Conservation (phyloP, 2,888 invertebrate species). For the Tortrix viridana region DNA sequence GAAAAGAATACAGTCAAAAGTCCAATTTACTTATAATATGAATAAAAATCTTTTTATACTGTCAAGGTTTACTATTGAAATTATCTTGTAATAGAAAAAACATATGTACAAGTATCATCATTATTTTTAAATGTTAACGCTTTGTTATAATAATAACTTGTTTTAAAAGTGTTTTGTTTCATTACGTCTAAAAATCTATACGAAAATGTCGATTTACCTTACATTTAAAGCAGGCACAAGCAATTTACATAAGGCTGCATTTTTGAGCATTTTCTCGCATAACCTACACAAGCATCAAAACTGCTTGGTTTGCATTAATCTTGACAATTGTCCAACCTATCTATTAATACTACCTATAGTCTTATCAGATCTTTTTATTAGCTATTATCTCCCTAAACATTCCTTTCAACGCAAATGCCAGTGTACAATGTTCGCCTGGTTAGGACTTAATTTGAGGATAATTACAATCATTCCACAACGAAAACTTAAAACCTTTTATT, state of each 20-base stretch:
- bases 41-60: background rate
- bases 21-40: background rate
- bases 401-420: too few species aligned
- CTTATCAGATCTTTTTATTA: too few species aligned
- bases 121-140: background rate
- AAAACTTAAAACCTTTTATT: too few species aligned
- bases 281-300: conserved; percentile 22
- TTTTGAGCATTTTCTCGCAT: conserved; percentile 56
- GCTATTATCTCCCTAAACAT: too few species aligned
- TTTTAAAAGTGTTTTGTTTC: conserved; percentile 22
- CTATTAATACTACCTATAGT: too few species aligned
- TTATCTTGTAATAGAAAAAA: too few species aligned
- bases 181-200: conserved; percentile 13
- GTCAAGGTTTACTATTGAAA: too few species aligned
- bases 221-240: conserved; percentile 71
- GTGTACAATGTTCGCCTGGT: too few species aligned
- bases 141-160: conserved; percentile 13
- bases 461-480: too few species aligned
- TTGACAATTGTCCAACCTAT: background rate
- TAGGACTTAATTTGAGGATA: too few species aligned
- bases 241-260: conserved; percentile 68
- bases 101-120: too few species aligned
- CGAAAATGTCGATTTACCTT: conserved; percentile 40
- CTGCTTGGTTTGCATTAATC: background rate
- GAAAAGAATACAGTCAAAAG: background rate